Percentiles rank a stretch among this genome's conserved stretches.
These are phyloP conservation scores for Exephanes ischioxanthus DNA, from an alignment of 2,888 invertebrate species.

Conservation along the genomic window DNA sequence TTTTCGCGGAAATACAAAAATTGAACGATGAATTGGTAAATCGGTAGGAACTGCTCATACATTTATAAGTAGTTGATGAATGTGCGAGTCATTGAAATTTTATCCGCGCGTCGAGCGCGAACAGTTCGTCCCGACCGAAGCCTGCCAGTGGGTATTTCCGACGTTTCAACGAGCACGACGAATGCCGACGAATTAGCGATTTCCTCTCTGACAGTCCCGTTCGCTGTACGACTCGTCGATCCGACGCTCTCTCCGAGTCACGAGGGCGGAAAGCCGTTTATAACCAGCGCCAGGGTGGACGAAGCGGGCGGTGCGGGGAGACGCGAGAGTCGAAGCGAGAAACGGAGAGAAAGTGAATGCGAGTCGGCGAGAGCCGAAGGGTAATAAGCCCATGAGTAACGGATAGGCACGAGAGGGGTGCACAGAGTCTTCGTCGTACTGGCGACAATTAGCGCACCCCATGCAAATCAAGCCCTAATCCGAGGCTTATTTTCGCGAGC, in stretches of 20 bases:
- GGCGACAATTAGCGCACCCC: constrained; percentile 76
- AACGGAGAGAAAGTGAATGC: background rate
- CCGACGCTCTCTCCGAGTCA: constrained; percentile 70
- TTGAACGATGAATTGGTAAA: too few relatives aligned
- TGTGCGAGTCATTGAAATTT: background rate
- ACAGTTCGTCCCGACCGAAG: background rate
- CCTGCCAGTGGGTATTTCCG: background rate
- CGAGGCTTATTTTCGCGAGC: constrained; percentile 74
- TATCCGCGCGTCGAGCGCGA: background rate
- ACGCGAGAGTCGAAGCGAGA: constrained; percentile 12
- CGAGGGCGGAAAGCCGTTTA: constrained; percentile 70
- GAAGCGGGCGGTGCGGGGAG: background rate
- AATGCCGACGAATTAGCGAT: constrained; percentile 68
- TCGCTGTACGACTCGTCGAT: constrained; percentile 49
- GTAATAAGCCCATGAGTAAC: constrained; percentile 37
- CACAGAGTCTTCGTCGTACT: constrained; percentile 9
- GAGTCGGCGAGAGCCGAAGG: constrained; percentile 25
- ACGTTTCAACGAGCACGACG: background rate
- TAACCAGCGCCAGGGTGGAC: constrained; percentile 30
- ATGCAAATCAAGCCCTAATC: constrained; percentile 77
- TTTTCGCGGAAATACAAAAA: too few relatives aligned
- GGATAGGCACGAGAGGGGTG: constrained; percentile 28
- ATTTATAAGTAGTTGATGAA: background rate
- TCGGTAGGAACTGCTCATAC: too few relatives aligned
- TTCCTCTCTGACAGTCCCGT: constrained; percentile 68